phyloP scores from a whole-genome alignment of 2,888 invertebrate species.

The Sepiola atlantica region DNA sequence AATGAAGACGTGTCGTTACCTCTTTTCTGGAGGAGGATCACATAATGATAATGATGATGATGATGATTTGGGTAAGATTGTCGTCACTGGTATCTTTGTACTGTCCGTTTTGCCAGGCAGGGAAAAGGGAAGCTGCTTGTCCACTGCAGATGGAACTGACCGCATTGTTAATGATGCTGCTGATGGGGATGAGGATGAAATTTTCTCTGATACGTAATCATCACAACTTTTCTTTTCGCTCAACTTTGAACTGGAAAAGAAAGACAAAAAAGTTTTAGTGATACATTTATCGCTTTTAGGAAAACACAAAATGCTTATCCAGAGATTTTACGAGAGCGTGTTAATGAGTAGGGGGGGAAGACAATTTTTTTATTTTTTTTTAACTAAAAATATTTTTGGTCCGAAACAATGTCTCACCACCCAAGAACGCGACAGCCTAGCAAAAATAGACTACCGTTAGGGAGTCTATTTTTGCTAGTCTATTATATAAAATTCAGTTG shows the following conservation, averaged over 20 bases:
- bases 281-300: too few species aligned
- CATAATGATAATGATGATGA: neutral
- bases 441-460: too few species aligned
- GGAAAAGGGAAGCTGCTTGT: neutral
- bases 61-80: neutral
- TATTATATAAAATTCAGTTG: too few species aligned
- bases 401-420: too few species aligned
- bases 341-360: too few species aligned
- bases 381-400: too few species aligned
- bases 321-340: too few species aligned
- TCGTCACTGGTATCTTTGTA: constrained; percentile 2
- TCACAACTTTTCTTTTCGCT: neutral
- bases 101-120: neutral
- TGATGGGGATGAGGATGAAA: constrained; percentile 5
- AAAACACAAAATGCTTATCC: too few species aligned
- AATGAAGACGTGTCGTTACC: neutral
- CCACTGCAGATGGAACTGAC: neutral
- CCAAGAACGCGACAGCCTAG: too few species aligned
- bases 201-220: neutral
- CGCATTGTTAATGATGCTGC: neutral
- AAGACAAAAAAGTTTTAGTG: neutral
- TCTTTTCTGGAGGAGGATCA: constrained; percentile 13
- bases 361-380: too few species aligned
- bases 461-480: too few species aligned
- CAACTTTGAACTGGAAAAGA: neutral